These are phyloP conservation scores for Calliopsis andreniformis DNA, from an alignment of 1,140 invertebrate species.

Conservation along the genomic window DNA sequence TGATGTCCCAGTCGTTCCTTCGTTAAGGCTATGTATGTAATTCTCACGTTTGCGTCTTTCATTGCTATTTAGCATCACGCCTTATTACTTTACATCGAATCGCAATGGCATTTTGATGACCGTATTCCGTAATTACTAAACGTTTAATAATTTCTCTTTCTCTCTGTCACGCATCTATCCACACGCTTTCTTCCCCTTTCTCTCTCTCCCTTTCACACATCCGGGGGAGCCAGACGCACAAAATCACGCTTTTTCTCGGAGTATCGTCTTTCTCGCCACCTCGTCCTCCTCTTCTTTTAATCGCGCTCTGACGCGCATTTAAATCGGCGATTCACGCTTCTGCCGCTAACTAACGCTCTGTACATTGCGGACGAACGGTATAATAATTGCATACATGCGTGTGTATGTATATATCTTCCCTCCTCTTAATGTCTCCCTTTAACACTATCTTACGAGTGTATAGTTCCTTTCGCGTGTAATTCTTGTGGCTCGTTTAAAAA, in stretches of 20 bases:
- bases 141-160: slow-evolving; percentile 23
- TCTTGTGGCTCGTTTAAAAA: not conserved
- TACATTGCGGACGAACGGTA: slow-evolving; percentile 60
- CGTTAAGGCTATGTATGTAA: slow-evolving; percentile 56
- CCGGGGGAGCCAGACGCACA: not conserved
- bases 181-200: not conserved
- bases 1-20: slow-evolving; percentile 39
- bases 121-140: slow-evolving; percentile 49
- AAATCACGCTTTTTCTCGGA: slow-evolving; percentile 28
- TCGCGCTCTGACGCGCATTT: slow-evolving; percentile 20
- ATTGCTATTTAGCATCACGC: slow-evolving; percentile 30
- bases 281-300: slow-evolving; percentile 7
- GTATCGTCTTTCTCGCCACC: slow-evolving; percentile 20
- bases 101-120: slow-evolving; percentile 34
- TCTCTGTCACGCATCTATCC: not conserved
- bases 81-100: slow-evolving; percentile 45
- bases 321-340: slow-evolving; percentile 40
- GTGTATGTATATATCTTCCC: slow-evolving; percentile 50
- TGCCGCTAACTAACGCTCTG: slow-evolving; percentile 54
- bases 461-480: not conserved
- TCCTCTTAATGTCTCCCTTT: slow-evolving; percentile 15
- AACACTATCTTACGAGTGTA: not conserved
- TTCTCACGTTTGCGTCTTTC: slow-evolving; percentile 61
- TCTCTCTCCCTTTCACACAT: slow-evolving; percentile 25
- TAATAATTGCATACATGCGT: slow-evolving; percentile 43